Percentiles rank a stretch among this genome's conserved stretches.
These are phyloP conservation scores for Mesochorus sp. DNA, from an alignment of 2,888 invertebrate species.

Conservation along the genomic window DNA sequence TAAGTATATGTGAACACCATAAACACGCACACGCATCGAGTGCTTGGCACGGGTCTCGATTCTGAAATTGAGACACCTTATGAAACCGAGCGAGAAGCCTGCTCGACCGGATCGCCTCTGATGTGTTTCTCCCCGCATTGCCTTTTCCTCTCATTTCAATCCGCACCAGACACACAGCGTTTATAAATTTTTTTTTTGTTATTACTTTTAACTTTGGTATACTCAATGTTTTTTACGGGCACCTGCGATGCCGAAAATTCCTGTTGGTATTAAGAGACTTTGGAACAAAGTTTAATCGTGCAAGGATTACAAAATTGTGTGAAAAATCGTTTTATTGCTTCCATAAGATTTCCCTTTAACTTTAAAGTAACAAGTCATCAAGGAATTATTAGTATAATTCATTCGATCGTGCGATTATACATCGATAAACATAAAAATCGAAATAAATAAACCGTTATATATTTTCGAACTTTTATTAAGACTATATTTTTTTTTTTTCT, in stretches of 20 bases:
- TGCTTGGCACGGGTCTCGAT: slow-evolving; percentile 44
- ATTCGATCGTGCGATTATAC: too few relatives aligned
- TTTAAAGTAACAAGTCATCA: too few relatives aligned
- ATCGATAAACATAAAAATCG: too few relatives aligned
- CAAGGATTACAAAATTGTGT: too few relatives aligned
- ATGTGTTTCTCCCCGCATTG: slow-evolving; percentile 14
- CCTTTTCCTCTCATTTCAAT: slow-evolving; percentile 12
- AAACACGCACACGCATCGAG: slow-evolving; percentile 19
- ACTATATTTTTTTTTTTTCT: neutral
- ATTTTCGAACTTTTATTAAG: too few relatives aligned
- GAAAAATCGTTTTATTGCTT: too few relatives aligned
- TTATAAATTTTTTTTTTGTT: neutral
- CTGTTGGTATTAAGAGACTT: neutral
- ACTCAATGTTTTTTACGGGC: slow-evolving; percentile 12
- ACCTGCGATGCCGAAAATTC: neutral
- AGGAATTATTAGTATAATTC: too few relatives aligned
- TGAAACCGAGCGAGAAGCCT: slow-evolving; percentile 61
- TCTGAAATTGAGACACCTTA: slow-evolving; percentile 63
- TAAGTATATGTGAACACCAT: slow-evolving; percentile 13
- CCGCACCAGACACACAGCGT: neutral
- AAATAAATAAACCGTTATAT: too few relatives aligned
- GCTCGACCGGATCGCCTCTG: slow-evolving; percentile 58
- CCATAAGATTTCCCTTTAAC: too few relatives aligned
- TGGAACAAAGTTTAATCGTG: too few relatives aligned
- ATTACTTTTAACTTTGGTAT: slow-evolving; percentile 8